Percentiles rank a stretch among this genome's conserved stretches.
Evolutionary conservation across 2,113 vertebrate genomes (phyloP).

Genomic region (Rhabdornis inornatus): DNA sequence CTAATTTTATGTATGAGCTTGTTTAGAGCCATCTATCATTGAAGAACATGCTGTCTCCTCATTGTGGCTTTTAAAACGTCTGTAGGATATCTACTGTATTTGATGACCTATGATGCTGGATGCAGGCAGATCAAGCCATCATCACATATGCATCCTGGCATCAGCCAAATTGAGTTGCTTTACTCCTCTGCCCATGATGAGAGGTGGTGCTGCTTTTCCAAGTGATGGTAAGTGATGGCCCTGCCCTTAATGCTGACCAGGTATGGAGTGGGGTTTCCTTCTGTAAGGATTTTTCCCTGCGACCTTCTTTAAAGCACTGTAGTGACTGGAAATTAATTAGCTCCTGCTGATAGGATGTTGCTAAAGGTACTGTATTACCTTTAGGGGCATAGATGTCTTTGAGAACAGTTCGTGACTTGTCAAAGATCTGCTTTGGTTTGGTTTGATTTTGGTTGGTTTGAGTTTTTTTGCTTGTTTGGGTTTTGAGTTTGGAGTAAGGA

Average conservation of each 20-base stretch:
- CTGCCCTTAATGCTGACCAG: background rate
- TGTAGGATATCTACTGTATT: background rate
- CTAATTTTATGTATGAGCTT: slow-evolving; percentile 38
- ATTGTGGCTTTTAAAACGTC: background rate
- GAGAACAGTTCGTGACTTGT: background rate
- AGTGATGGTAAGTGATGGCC: background rate
- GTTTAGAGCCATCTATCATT: background rate
- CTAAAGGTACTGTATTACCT: background rate
- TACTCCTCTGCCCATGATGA: background rate
- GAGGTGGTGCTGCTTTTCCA: background rate
- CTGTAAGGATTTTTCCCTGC: background rate
- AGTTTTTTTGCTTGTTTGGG: background rate
- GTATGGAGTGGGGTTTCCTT: background rate
- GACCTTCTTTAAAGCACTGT: background rate
- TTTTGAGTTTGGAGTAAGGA: background rate
- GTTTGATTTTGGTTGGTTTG: background rate
- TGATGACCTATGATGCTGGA: background rate
- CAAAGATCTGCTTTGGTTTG: background rate
- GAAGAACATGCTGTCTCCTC: background rate
- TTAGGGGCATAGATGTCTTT: background rate
- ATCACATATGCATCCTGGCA: background rate
- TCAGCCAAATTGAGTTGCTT: background rate
- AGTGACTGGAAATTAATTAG: background rate
- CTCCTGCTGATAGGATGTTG: background rate
- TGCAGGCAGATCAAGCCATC: background rate